These are phyloP conservation scores for Tetranychus piercei DNA, from an alignment of 2,888 invertebrate species.

Conservation along the genomic window DNA sequence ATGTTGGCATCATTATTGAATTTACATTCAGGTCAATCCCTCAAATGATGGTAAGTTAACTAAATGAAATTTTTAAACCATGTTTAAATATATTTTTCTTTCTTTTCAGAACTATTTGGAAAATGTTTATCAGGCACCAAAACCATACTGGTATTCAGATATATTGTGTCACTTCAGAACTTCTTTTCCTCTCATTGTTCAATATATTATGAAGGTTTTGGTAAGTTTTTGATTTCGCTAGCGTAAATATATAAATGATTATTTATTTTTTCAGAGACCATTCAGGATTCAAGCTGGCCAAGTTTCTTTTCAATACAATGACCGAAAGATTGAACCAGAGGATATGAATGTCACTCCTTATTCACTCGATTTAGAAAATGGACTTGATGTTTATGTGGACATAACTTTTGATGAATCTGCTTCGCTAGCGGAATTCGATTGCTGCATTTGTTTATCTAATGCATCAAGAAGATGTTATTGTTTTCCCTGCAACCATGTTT, in stretches of 20 bases:
- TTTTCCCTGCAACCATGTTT: background rate
- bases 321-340: background rate
- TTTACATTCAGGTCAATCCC: too few relatives aligned
- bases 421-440: background rate
- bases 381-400: background rate
- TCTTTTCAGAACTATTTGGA: background rate
- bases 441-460: background rate
- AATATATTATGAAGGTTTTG: background rate
- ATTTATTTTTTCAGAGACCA: background rate
- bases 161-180: background rate
- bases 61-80: too few relatives aligned
- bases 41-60: too few relatives aligned
- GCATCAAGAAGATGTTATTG: too few relatives aligned
- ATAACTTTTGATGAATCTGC: background rate
- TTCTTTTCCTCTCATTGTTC: background rate
- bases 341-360: background rate
- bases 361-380: background rate
- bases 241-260: background rate
- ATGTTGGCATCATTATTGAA: too few relatives aligned
- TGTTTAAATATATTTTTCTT: background rate
- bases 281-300: background rate
- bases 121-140: background rate
- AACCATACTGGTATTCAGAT: background rate
- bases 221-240: background rate
- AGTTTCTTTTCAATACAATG: background rate